Evolutionary conservation across 2,888 invertebrate species (phyloP).

Genomic region (Caenorhabditis sp.): DNA sequence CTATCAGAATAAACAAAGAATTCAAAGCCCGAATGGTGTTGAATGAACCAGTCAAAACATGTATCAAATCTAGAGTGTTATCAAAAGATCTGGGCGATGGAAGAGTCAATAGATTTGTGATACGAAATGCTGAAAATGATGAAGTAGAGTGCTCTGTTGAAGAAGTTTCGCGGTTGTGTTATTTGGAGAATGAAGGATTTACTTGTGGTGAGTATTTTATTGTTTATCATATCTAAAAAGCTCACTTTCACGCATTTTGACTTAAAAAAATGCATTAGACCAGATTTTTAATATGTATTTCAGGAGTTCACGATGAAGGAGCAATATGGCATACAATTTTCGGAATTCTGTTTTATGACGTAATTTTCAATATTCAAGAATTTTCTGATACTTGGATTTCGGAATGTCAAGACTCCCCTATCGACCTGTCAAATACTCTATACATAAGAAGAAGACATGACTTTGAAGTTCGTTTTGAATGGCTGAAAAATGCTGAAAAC

Average conservation of each 20-base stretch:
- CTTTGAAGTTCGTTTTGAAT: constrained; percentile 49
- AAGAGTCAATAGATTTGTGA: constrained; percentile 58
- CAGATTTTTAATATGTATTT: constrained; percentile 3
- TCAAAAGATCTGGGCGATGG: constrained; percentile 59
- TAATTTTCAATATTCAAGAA: constrained; percentile 47
- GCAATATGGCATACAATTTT: constrained; percentile 59
- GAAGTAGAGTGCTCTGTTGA: constrained; percentile 55
- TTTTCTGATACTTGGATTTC: constrained; percentile 46
- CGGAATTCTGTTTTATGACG: constrained; percentile 58
- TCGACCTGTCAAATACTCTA: constrained; percentile 53
- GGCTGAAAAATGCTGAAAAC: constrained; percentile 33
- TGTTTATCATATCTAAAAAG: neutral
- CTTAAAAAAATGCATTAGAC: neutral
- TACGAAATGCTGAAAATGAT: constrained; percentile 19
- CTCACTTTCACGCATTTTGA: too few species aligned
- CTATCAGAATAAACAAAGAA: constrained; percentile 24
- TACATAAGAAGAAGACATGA: constrained; percentile 28
- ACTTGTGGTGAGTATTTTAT: constrained; percentile 37
- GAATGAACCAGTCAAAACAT: neutral
- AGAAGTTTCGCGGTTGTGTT: constrained; percentile 55
- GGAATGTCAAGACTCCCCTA: constrained; percentile 54
- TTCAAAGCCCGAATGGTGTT: neutral
- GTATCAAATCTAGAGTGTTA: constrained; percentile 43
- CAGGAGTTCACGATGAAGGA: constrained; percentile 58
- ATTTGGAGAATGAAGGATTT: constrained; percentile 49